Conservation (phyloP, 2,113 vertebrate genomes). For the Mystacornis crossleyi region DNA sequence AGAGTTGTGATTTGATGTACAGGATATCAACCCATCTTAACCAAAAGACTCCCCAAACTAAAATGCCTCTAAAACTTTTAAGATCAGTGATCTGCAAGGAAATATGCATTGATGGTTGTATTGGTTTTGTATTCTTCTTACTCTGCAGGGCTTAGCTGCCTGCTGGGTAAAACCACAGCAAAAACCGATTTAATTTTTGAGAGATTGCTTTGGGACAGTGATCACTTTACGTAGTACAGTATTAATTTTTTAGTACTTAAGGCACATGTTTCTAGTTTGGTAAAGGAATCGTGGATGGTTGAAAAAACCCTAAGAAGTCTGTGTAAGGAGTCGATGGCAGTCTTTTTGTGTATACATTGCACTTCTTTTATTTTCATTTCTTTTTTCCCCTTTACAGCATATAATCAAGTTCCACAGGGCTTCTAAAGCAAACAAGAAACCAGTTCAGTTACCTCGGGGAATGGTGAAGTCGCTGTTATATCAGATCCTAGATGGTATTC, state of each 20-base stretch:
- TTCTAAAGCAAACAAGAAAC: conserved; percentile 99
- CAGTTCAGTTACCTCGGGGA: conserved; percentile 97
- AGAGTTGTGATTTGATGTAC: neutral
- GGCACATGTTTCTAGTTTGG: neutral
- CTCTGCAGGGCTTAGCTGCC: neutral
- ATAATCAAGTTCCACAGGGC: conserved; percentile 99
- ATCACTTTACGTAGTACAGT: neutral
- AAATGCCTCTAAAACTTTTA: neutral
- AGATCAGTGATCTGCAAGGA: neutral
- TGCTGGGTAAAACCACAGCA: neutral
- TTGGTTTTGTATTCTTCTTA: neutral
- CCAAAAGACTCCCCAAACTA: neutral
- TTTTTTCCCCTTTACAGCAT: conserved; percentile 84
- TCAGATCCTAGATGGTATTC: conserved; percentile 99
- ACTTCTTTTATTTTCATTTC: conserved; percentile 43
- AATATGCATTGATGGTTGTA: neutral
- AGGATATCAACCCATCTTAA: neutral
- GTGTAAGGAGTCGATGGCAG: neutral
- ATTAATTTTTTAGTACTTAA: neutral
- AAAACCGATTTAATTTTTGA: neutral
- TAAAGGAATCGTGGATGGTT: neutral
- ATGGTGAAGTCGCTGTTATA: conserved; percentile 99
- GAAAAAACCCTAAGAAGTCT: neutral
- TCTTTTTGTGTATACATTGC: conserved; percentile 13
- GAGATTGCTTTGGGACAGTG: neutral